These are phyloP conservation scores for Cynaeus angustus DNA, from an alignment of 2,888 invertebrate species.

Conservation along the genomic window DNA sequence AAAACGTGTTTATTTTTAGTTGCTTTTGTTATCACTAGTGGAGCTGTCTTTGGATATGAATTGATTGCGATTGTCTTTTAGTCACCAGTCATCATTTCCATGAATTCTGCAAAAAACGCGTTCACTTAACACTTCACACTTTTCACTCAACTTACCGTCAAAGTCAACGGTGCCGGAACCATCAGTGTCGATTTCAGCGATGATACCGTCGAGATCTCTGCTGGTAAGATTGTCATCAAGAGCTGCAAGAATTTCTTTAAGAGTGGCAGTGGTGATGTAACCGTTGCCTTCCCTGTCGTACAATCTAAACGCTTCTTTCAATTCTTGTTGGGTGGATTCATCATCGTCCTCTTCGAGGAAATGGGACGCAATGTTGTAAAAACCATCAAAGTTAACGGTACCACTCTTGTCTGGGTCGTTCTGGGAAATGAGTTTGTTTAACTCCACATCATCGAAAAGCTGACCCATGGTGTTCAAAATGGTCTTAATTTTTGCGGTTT, in stretches of 20 bases:
- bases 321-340: slow-evolving; percentile 96
- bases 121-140: slow-evolving; percentile 1
- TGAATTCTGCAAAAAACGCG: slow-evolving; percentile 80
- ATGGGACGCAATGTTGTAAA: slow-evolving; percentile 92
- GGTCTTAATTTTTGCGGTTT: slow-evolving; percentile 91
- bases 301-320: slow-evolving; percentile 97
- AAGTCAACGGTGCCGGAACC: slow-evolving; percentile 99
- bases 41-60: slow-evolving; percentile 32
- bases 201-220: slow-evolving; percentile 96
- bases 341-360: slow-evolving; percentile 97
- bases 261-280: slow-evolving; percentile 91
- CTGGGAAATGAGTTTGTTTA: slow-evolving; percentile 91
- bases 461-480: slow-evolving; percentile 97
- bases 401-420: slow-evolving; percentile 94
- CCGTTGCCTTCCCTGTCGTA: slow-evolving; percentile 98
- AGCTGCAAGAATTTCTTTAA: slow-evolving; percentile 94
- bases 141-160: slow-evolving; percentile 81
- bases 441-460: slow-evolving; percentile 92
- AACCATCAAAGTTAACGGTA: slow-evolving; percentile 95
- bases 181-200: slow-evolving; percentile 98
- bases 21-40: slow-evolving; percentile 37
- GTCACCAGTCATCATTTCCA: slow-evolving; percentile 96
- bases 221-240: slow-evolving; percentile 94
- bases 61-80: slow-evolving; percentile 68
- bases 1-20: slow-evolving; percentile 33